Percentiles rank a stretch among this genome's conserved stretches.
Conservation (phyloP, 2,113 vertebrate genomes). For the Micronycteris hirsuta region DNA sequence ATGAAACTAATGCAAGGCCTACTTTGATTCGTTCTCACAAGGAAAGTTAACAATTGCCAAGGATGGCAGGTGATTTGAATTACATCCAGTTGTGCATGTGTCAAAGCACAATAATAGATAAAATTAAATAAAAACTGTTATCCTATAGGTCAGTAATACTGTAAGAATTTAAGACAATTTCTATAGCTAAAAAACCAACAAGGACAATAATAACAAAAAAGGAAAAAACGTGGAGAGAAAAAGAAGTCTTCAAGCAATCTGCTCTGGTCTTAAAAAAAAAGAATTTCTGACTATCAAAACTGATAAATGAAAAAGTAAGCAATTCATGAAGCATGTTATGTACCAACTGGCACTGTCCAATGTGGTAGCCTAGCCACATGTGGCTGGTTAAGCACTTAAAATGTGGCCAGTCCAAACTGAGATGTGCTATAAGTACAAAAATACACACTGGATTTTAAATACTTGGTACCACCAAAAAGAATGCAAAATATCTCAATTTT, state of each 20-base stretch:
- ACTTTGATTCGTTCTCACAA: constrained; percentile 1
- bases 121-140: constrained; percentile 13
- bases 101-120: neutral
- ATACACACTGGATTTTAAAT: neutral
- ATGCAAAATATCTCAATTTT: neutral
- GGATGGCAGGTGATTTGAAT: neutral
- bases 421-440: neutral
- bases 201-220: neutral
- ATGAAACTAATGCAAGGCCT: constrained; percentile 30
- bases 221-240: neutral
- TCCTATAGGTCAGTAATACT: neutral
- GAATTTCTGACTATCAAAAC: neutral
- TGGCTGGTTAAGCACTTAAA: neutral
- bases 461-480: neutral
- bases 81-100: neutral
- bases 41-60: constrained; percentile 10
- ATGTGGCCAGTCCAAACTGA: neutral
- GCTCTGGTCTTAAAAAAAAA: neutral
- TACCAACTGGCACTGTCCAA: neutral
- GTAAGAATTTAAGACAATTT: neutral
- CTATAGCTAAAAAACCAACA: neutral
- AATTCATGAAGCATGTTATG: neutral
- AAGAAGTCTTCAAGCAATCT: neutral
- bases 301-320: neutral
- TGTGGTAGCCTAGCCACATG: neutral